Evolutionary conservation across 2,888 invertebrate genomes (phyloP), one percentile per base, ranked within the genome.

Genomic region (Cataglyphis livida): DNA sequence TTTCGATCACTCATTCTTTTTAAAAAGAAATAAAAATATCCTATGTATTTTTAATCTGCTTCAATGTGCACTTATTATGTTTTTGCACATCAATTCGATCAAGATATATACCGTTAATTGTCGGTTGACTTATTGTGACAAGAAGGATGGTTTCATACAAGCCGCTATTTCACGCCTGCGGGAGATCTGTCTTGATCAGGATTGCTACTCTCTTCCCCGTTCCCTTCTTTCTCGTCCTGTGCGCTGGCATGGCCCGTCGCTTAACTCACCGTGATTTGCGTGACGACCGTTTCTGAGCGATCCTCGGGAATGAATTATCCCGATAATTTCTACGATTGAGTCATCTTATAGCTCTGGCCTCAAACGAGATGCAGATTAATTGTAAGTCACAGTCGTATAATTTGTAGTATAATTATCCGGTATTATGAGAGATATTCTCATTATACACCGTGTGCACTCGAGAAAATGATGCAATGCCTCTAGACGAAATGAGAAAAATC

Each of bases 141-240:
- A 86, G 89, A 89, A 87, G 82, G 87, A 90, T 89, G 89, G 84
- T 90, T 90, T 86, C 89, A 85, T 87, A 87, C 84, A 83, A 81
- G 75, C 81, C 87, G 85, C 84, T 85, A 87, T 89, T 91, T 88
- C 90, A 81, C 89, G 84, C 90, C 91, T 84, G 91, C 91, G 86
- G 91, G 91, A 88, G 86, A 87, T 87, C 91, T 84, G 85, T 61
- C 89, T 59, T 84, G 89, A 90, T 90, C 84, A 84, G 82, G 82
- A 87, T 68, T 76, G 84, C 81, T 71, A 76, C 81, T 81, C 81
- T 81, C 78, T 79, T 84, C 78, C 78, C 73, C 81, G 82, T 51
- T 73, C 62, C 74, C 78, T 54, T 64, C 48, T 76, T 51, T n/a
- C 51, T 79, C 73, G 81, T 62, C 83, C 66, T 79, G 61, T 15